Evolutionary conservation across 2,113 vertebrate species (phyloP).

Genomic region (Nematolebias whitei): DNA sequence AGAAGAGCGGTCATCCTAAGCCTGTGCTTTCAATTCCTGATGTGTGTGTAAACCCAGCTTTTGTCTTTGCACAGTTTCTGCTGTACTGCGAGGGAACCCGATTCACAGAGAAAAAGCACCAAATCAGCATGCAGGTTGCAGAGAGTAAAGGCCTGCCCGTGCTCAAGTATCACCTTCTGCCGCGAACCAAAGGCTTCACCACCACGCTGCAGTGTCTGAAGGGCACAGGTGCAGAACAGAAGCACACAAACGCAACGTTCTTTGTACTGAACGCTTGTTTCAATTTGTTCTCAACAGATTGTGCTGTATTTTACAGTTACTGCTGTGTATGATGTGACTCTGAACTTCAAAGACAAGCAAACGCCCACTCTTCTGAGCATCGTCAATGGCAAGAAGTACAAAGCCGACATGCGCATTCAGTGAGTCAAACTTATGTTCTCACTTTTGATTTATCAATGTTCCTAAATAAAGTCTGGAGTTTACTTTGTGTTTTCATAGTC

Average conservation of each 20-base stretch:
- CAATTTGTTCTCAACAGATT: neutral
- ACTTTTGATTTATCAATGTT: no score
- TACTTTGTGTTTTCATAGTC: no score
- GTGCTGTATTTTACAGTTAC: conserved; percentile 75
- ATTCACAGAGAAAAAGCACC: conserved; percentile 96
- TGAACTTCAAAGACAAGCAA: conserved; percentile 96
- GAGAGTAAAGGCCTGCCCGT: conserved; percentile 92
- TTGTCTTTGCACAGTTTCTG: conserved; percentile 83
- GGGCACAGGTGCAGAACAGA: conserved; percentile 84
- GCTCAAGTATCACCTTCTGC: conserved; percentile 95
- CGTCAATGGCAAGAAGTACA: conserved; percentile 94
- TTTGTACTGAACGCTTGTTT: neutral
- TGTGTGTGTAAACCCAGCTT: conserved; percentile 17
- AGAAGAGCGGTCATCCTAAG: conserved; percentile 34
- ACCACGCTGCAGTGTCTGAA: conserved; percentile 95
- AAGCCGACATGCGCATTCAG: conserved; percentile 95
- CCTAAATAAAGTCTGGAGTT: no score
- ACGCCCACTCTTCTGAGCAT: conserved; percentile 94
- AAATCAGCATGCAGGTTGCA: conserved; percentile 97
- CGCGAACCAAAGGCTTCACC: conserved; percentile 97
- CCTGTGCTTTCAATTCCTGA: neutral
- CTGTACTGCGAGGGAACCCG: conserved; percentile 97
- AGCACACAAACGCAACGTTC: neutral
- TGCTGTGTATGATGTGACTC: conserved; percentile 96
- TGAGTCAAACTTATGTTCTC: conserved; percentile 59